Conservation (phyloP, 2,888 invertebrate species). For the Drosophila greeni region DNA sequence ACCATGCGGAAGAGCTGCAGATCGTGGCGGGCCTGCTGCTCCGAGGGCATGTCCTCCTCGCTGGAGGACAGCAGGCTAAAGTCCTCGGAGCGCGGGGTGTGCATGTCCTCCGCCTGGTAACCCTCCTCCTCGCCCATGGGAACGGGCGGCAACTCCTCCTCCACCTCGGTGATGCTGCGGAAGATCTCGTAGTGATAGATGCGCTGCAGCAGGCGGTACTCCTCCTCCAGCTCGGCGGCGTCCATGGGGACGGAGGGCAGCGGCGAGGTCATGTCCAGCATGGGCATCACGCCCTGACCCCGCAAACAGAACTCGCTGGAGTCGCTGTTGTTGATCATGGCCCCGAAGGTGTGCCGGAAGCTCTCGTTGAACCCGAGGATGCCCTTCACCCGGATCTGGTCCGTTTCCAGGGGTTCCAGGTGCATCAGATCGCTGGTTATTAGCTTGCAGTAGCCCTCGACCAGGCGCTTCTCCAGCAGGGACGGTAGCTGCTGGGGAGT, state of each 20-base stretch:
- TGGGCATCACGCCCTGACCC: constrained; percentile 74
- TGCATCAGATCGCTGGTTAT: constrained; percentile 39
- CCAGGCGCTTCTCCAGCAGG: constrained; percentile 38
- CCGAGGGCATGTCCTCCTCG: constrained; percentile 41
- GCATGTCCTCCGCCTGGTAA: not conserved
- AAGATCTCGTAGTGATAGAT: constrained; percentile 71
- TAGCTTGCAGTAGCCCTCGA: constrained; percentile 62
- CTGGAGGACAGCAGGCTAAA: constrained; percentile 44
- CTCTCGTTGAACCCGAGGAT: constrained; percentile 69
- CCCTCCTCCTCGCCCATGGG: constrained; percentile 43
- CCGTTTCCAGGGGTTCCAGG: constrained; percentile 41
- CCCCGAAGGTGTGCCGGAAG: constrained; percentile 60
- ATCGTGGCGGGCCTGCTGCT: constrained; percentile 41
- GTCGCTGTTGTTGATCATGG: constrained; percentile 68
- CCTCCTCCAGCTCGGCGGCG: constrained; percentile 54
- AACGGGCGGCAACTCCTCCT: constrained; percentile 39
- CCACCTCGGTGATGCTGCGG: constrained; percentile 62
- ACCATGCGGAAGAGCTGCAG: constrained; percentile 56
- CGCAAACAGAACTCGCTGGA: constrained; percentile 54
- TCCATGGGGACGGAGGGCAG: constrained; percentile 48
- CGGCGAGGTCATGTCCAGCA: constrained; percentile 52
- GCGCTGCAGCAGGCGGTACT: constrained; percentile 60
- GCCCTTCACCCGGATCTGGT: constrained; percentile 53
- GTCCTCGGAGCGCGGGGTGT: constrained; percentile 23
- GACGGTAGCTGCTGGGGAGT: not conserved